These are phyloP conservation scores for Threskiornis aethiopicus DNA, from an alignment of 2,797 vertebrate species.

Conservation along the genomic window DNA sequence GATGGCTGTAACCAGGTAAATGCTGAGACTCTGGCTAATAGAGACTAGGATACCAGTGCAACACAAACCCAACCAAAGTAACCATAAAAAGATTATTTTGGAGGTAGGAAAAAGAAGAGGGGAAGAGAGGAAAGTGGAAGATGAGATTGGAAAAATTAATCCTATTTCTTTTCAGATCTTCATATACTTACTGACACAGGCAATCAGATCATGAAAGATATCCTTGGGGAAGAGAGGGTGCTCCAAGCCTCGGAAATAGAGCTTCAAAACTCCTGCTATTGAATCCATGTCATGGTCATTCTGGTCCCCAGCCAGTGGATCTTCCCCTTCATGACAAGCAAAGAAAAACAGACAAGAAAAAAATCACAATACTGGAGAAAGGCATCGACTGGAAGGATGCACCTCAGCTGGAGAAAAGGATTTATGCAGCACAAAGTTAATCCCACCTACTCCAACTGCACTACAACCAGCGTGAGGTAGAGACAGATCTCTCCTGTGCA, in stretches of 20 bases:
- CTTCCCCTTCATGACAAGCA: conserved; percentile 83
- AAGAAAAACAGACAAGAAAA: not conserved
- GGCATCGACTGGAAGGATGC: not conserved
- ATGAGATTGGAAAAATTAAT: not conserved
- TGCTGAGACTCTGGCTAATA: not conserved
- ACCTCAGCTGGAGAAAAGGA: not conserved
- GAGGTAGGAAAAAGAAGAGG: not conserved
- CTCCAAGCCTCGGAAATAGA: conserved; percentile 94
- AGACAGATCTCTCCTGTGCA: not conserved
- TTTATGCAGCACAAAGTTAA: not conserved
- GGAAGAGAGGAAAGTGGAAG: not conserved
- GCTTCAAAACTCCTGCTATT: conserved; percentile 95
- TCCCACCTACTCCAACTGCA: not conserved
- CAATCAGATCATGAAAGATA: conserved; percentile 95
- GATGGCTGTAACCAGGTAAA: not conserved
- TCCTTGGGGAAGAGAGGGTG: conserved; percentile 96
- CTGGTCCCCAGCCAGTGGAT: conserved; percentile 94
- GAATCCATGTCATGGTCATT: conserved; percentile 99
- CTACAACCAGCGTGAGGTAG: not conserved
- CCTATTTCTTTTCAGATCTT: not conserved
- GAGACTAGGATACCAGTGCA: not conserved
- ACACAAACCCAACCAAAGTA: not conserved
- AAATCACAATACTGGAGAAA: not conserved
- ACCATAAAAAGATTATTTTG: not conserved
- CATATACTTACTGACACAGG: conserved; percentile 92